Evolutionary conservation across 1,140 invertebrate species (phyloP), one percentile per base, ranked within the genome.

Genomic region (Tribolium madens): DNA sequence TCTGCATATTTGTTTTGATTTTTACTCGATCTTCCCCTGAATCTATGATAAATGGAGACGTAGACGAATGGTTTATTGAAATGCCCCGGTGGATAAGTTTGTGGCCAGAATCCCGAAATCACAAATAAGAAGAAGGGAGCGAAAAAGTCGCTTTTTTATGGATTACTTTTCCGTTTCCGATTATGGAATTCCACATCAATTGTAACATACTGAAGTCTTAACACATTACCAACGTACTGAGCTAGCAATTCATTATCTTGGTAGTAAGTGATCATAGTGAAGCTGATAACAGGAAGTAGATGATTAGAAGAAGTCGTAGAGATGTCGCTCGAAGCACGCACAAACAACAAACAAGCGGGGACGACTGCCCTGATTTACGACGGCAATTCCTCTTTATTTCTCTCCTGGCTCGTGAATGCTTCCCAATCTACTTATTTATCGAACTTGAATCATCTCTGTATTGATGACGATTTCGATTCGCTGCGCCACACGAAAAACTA

Each of bases 361-460:
- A 17, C 57, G 48, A 68, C 75, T 68, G 36, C 48, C 47, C 72
- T 81, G 80, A 81, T 81, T 81, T 81, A 81, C 80, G 76, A 76
- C 64, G 36, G 72, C 83, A 84, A 84, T 84, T 84, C 83, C 79
- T 84, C 83, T 84, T 84, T 84, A 84, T 84, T 83, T 84, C 83
- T 84, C 83, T 84, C 82, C 78, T 80, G 81, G 80, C 82, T 82
- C 82, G 77, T 76, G 77, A 74, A 77, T 81, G 57, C 68, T 80
- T 81, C 76, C 80, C 80, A 79, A 81, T 81, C 80, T 81, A 81
- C 78, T 83, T 84, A 84, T 84, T 84, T 84, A 84, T 84, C 81
- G 81, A 81, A 82, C 80, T 77, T 74, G 77, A 77, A 83, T 81
- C 79, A 82, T 82, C 70, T 10, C n/a, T 52, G 70, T 72, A 72